These are phyloP conservation scores for Manis javanica DNA, from an alignment of 2,797 vertebrate species.

Conservation along the genomic window DNA sequence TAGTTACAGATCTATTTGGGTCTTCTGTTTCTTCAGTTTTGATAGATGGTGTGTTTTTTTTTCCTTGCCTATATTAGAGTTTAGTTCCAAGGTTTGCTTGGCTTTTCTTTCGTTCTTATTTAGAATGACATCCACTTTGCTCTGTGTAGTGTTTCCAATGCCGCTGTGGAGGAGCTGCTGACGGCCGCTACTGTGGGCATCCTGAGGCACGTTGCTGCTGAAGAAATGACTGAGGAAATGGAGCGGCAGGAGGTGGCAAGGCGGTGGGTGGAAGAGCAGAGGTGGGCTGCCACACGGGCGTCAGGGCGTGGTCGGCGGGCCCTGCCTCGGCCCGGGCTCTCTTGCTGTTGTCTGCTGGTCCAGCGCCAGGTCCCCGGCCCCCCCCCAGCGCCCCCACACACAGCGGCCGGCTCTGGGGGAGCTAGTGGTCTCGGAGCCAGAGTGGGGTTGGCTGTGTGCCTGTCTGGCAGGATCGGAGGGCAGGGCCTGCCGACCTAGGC, in stretches of 20 bases:
- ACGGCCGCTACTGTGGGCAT: slow-evolving; percentile 87
- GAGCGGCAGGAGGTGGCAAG: slow-evolving; percentile 90
- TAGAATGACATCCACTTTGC: background rate
- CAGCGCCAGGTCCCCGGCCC: background rate
- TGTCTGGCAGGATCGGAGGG: background rate
- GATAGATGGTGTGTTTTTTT: background rate
- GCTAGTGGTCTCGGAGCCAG: too few species aligned
- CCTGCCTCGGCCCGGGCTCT: rapidly evolving
- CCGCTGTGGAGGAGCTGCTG: slow-evolving; percentile 87
- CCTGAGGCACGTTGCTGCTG: slow-evolving; percentile 86
- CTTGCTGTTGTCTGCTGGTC: background rate
- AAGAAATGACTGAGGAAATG: slow-evolving; percentile 86
- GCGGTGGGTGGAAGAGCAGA: slow-evolving; percentile 91
- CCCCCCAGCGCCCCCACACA: rapidly evolving
- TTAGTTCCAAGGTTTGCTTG: background rate
- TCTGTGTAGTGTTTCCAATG: slow-evolving; percentile 88
- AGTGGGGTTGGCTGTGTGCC: background rate
- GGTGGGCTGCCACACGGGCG: slow-evolving; percentile 81
- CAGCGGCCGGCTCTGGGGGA: background rate
- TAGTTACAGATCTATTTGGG: background rate
- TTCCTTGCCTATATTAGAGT: background rate
- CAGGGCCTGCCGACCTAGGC: background rate
- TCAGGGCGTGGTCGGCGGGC: background rate
- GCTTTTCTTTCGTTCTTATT: background rate
- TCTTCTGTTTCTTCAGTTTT: background rate